These are phyloP conservation scores for Rattus rattus DNA, from an alignment of 2,113 vertebrate genomes.

Conservation along the genomic window DNA sequence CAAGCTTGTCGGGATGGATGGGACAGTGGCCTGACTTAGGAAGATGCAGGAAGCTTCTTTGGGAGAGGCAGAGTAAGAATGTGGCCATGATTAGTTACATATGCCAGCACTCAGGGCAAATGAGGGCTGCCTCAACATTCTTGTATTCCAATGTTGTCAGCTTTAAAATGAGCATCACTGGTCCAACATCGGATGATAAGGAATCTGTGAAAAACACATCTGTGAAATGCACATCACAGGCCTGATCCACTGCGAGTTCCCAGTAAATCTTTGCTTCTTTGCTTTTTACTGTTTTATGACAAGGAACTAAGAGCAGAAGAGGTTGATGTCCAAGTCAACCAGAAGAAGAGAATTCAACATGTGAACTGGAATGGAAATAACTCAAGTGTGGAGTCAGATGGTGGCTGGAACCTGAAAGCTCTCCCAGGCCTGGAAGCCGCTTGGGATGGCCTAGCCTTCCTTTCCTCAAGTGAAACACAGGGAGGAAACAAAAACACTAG, in stretches of 20 bases:
- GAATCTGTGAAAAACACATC: neutral
- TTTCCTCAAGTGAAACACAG: neutral
- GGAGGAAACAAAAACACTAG: no score
- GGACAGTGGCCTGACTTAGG: neutral
- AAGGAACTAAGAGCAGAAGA: neutral
- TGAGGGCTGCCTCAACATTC: neutral
- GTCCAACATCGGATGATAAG: neutral
- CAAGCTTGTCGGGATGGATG: neutral
- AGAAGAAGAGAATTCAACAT: neutral
- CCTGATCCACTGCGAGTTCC: neutral
- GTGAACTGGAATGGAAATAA: neutral
- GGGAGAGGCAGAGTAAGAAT: neutral
- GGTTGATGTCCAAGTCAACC: neutral
- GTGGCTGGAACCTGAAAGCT: neutral
- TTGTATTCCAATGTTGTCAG: neutral
- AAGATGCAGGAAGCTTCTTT: neutral
- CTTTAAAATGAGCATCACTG: neutral
- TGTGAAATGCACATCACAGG: neutral
- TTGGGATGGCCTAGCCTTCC: neutral
- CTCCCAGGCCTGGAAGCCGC: neutral
- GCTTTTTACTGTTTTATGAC: neutral
- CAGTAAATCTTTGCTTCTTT: neutral
- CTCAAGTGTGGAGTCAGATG: neutral
- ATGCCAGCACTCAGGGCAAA: neutral
- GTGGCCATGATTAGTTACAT: neutral